Conservation (phyloP, 2,113 vertebrate genomes). For the Probosciger aterrimus region DNA sequence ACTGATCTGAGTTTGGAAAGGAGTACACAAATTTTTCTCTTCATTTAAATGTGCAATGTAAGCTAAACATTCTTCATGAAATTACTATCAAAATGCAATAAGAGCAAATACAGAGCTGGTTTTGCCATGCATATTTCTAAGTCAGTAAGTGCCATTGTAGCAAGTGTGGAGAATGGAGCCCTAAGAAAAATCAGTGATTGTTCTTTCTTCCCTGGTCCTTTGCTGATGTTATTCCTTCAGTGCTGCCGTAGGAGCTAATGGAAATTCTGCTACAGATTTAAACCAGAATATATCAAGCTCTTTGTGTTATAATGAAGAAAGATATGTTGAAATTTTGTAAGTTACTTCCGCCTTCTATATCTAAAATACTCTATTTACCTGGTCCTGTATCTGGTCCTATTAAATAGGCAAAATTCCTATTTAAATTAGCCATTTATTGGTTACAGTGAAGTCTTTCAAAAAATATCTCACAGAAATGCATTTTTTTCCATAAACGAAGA, state of each 20-base stretch:
- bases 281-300: not conserved
- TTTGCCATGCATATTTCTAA: not conserved
- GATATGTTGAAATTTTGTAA: not conserved
- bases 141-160: not conserved
- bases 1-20: not conserved
- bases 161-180: not conserved
- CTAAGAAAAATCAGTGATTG: not conserved
- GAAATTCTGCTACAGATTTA: not conserved
- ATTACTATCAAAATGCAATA: not conserved
- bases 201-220: not conserved
- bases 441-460: not conserved
- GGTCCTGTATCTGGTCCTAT: not conserved
- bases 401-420: not conserved
- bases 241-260: not conserved
- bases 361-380: not conserved
- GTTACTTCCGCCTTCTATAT: not conserved
- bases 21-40: not conserved
- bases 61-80: not conserved
- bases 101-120: not conserved
- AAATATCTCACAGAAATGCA: not conserved
- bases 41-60: not conserved
- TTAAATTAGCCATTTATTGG: not conserved
- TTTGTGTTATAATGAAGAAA: not conserved
- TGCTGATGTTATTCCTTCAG: not conserved
- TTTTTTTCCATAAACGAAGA: not conserved